Conservation (phyloP, 2,797 vertebrate genomes). For the Enteromius mattozi region DNA sequence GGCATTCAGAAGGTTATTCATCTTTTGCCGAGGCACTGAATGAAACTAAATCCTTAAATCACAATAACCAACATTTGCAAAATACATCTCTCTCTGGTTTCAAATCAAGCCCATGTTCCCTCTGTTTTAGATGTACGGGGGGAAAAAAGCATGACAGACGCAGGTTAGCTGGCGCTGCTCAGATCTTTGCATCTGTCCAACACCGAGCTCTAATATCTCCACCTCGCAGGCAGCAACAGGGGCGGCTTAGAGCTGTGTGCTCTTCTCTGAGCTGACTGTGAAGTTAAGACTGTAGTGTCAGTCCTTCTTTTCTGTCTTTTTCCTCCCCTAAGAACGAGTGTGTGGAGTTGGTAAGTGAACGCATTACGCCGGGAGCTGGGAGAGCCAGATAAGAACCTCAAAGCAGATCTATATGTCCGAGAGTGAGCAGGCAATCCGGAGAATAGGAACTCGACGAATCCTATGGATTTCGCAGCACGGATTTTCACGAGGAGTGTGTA, state of each 20-base stretch:
- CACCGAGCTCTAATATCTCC: constrained; percentile 80
- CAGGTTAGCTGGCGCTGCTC: constrained; percentile 57
- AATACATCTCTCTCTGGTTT: constrained; percentile 21
- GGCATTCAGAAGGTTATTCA: neutral
- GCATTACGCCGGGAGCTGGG: constrained; percentile 76
- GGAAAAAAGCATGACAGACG: constrained; percentile 29
- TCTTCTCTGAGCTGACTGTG: constrained; percentile 77
- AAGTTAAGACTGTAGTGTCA: constrained; percentile 84
- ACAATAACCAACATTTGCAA: constrained; percentile 39
- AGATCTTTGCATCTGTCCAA: constrained; percentile 77
- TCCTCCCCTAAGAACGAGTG: constrained; percentile 61
- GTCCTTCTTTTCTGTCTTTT: constrained; percentile 64
- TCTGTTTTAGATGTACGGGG: constrained; percentile 33
- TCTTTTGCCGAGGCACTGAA: neutral
- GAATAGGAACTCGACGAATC: constrained; percentile 71
- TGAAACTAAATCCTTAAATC: constrained; percentile 6
- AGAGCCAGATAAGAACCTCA: constrained; percentile 80
- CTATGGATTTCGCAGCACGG: constrained; percentile 69
- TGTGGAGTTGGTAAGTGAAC: constrained; percentile 73
- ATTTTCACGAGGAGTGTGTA: constrained; percentile 64
- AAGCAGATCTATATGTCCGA: constrained; percentile 78
- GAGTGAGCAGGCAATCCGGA: constrained; percentile 63
- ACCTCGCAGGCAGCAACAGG: constrained; percentile 76
- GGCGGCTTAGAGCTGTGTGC: constrained; percentile 58
- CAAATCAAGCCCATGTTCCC: constrained; percentile 28